These are phyloP conservation scores for Echinarachnius parma DNA, from an alignment of 53 echinoderm and acorn worm genomes.

Conservation along the genomic window DNA sequence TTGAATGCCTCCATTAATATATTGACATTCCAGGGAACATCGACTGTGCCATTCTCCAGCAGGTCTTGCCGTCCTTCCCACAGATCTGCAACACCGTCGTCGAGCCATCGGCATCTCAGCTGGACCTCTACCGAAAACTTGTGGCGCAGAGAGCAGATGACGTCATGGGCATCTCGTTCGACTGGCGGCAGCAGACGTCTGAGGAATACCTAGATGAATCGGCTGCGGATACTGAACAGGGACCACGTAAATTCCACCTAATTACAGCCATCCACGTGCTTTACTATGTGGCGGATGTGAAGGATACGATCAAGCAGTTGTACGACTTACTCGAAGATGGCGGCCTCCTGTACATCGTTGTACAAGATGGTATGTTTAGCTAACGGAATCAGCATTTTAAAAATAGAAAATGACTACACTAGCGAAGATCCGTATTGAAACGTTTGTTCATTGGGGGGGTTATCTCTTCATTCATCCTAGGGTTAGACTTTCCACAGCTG, in stretches of 20 bases:
- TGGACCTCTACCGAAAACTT: constrained; percentile 12
- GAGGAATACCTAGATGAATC: background rate
- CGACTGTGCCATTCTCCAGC: constrained; percentile 7
- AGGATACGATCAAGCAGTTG: background rate
- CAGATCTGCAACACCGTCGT: constrained; percentile 18
- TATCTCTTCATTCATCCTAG: too few species aligned
- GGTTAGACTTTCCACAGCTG: too few species aligned
- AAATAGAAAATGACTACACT: too few species aligned
- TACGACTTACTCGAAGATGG: constrained; percentile 2
- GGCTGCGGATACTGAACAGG: too few species aligned
- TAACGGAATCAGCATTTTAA: too few species aligned
- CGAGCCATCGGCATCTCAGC: constrained; percentile 16
- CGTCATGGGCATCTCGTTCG: constrained; percentile 5
- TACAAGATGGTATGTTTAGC: too few species aligned
- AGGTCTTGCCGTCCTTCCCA: constrained; percentile 18
- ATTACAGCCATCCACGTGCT: too few species aligned
- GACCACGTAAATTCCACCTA: constrained; percentile 27
- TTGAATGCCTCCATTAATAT: too few species aligned
- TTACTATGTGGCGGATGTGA: constrained; percentile 17
- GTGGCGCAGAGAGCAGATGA: background rate
- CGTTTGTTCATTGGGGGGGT: too few species aligned
- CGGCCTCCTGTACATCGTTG: constrained; percentile 1
- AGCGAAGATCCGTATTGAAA: too few species aligned
- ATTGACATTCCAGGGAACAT: constrained; percentile 16
- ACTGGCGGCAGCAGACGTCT: constrained; percentile 17